phyloP scores from a whole-genome alignment of 2,113 vertebrate genomes.

The Calidris pugnax region DNA sequence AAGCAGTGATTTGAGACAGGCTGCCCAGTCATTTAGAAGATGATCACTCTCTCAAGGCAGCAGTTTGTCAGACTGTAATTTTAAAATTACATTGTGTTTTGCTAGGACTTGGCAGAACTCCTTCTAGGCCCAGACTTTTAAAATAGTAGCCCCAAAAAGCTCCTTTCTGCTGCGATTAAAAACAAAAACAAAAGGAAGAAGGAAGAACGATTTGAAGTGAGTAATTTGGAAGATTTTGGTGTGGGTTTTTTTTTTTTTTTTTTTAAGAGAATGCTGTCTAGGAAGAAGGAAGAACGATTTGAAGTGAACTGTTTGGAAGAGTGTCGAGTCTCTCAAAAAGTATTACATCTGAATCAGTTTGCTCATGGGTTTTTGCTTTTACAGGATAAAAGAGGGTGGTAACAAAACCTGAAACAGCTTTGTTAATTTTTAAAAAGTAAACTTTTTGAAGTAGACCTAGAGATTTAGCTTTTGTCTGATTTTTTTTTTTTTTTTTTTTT shows the following conservation, averaged over 20 bases:
- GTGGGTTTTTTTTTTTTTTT: neutral
- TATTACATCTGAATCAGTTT: neutral
- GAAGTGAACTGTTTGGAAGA: too few relatives aligned
- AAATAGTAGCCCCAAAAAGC: conserved; percentile 24
- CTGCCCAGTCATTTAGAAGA: conserved; percentile 27
- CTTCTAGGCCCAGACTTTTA: neutral
- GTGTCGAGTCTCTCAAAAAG: neutral
- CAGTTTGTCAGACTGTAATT: conserved; percentile 50
- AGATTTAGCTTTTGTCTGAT: neutral
- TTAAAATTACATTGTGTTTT: conserved; percentile 45
- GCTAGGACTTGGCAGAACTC: conserved; percentile 46
- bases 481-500: neutral
- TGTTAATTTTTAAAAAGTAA: neutral
- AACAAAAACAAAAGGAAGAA: neutral
- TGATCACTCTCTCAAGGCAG: neutral
- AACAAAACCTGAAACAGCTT: neutral
- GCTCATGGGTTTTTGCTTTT: neutral
- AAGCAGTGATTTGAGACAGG: neutral
- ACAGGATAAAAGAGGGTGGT: neutral
- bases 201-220: conserved; percentile 20
- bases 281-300: too few relatives aligned
- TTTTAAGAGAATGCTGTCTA: too few relatives aligned
- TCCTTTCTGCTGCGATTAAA: conserved; percentile 7
- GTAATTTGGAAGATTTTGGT: neutral
- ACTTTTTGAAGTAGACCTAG: neutral